A percentile compares a stretch with the other conserved stretches of the same genome.
phyloP scores from a whole-genome alignment of 92 coral and sea anemone genomes.

The Epizoanthus stellaris region DNA sequence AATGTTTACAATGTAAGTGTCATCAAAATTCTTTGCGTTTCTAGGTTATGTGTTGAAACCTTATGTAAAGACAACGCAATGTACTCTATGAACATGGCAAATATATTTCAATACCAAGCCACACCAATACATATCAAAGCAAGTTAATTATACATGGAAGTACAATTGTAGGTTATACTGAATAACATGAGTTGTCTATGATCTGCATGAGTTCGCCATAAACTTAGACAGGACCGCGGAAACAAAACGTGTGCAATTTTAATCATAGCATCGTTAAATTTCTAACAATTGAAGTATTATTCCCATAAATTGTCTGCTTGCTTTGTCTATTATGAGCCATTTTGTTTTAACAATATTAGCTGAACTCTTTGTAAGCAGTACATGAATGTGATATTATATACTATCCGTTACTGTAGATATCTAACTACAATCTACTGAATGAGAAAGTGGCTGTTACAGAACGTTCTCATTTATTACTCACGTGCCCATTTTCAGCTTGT shows the following conservation, averaged over 20 bases:
- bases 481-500: constrained; percentile 61
- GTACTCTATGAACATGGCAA: neutral
- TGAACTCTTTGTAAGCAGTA: too few species aligned
- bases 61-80: neutral
- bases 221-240: too few species aligned
- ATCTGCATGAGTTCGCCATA: neutral
- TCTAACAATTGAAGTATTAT: too few species aligned
- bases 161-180: neutral
- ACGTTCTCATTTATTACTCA: constrained; percentile 17
- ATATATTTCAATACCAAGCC: neutral
- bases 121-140: neutral
- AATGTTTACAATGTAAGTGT: neutral
- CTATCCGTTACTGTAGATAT: neutral
- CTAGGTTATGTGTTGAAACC: neutral
- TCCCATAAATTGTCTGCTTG: too few species aligned
- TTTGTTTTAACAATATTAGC: too few species aligned
- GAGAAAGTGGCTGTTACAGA: too few species aligned
- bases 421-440: neutral
- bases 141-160: neutral
- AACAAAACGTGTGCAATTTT: too few species aligned
- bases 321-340: too few species aligned
- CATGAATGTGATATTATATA: neutral
- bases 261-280: too few species aligned
- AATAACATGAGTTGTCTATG: too few species aligned
- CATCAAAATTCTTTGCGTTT: neutral